Evolutionary conservation across 2,797 vertebrate species (phyloP).

Genomic region (Catostomus latipinnis): DNA sequence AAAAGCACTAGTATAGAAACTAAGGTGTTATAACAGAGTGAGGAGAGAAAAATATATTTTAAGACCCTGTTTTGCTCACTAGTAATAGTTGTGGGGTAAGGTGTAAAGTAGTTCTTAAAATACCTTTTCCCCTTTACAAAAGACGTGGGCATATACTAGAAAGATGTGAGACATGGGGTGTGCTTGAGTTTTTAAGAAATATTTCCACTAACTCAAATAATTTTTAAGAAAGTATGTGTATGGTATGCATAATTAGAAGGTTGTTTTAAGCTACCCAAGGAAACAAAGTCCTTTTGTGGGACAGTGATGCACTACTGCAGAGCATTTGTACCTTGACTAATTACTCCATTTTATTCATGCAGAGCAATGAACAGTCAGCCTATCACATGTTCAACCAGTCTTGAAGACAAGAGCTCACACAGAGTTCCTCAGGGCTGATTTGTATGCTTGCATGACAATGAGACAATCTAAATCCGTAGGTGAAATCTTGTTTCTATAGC

Average conservation of each 20-base stretch:
- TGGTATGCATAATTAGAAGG: not conserved
- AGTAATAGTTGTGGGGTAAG: slow-evolving; percentile 16
- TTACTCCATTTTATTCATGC: not conserved
- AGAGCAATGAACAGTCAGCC: not conserved
- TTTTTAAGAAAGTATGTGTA: not conserved
- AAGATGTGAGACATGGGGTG: slow-evolving; percentile 12
- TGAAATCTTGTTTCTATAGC: slow-evolving; percentile 36
- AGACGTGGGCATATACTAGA: slow-evolving; percentile 28
- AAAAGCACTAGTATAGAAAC: slow-evolving; percentile 37
- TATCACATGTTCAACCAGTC: slow-evolving; percentile 15
- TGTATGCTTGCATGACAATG: slow-evolving; percentile 6
- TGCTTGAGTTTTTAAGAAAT: not conserved
- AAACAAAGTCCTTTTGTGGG: not conserved
- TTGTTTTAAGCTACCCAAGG: not conserved
- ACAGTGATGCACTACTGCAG: not conserved
- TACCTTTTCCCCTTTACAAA: slow-evolving; percentile 8
- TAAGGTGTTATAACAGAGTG: slow-evolving; percentile 35
- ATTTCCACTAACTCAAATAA: not conserved
- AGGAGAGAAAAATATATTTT: not conserved
- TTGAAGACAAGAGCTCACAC: slow-evolving; percentile 16
- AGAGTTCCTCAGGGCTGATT: slow-evolving; percentile 9
- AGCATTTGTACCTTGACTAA: not conserved
- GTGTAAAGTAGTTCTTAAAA: slow-evolving; percentile 15
- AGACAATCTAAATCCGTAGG: slow-evolving; percentile 18
- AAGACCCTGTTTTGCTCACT: slow-evolving; percentile 6